Base-by-base conservation (phyloP, 2,888 invertebrate genomes). In the Melanchra persicariae region DNA sequence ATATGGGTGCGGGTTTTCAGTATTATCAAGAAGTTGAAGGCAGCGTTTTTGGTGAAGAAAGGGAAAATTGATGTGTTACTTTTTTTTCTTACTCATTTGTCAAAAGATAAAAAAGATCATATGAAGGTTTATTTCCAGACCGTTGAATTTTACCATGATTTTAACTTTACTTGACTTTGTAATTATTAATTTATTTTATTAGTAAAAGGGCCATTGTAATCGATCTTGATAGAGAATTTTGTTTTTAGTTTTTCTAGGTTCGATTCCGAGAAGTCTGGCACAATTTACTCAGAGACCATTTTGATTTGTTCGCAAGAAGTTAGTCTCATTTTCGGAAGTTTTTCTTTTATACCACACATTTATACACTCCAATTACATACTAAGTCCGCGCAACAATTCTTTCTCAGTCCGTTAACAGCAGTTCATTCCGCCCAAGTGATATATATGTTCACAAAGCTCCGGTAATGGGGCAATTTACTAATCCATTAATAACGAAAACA, bases 41-140 rank as follows among this genome's bases (percentile, higher is more conserved):
- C 92, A 22, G 90, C 92, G 1, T 93, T 89, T 82, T 86, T 94
- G 59, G 88, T 95, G 2, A 93, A 93, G 51, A 86, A 82, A 37
- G 93, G 91, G 9, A 90, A 88, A 61, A 81, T 88, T 74, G 89
- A 94, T 72, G 93, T 94, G 88, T 84, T 57, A 2, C 43, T 22
- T 37, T 52, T 47, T n/a, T 34, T 45, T 22, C n/a, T 15, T 22
- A 65, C 17, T 47, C 5, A 15, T 37, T 64, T 6, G 2, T 0
- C 22, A 4, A 64, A 30, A 15, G 6, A 40, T 45, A 3, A 34
- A 45, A 34, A 34, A 19, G 9, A 3, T 22, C 26, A 5, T 2
- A 17, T 34, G 2, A 2, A 26, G 3, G 0, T 52, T 24, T 26
- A 26, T 8, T 8, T 52, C 1, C 3, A 52, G 8, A 52, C 26